Conservation (phyloP, 2,113 vertebrate species). For the Anhinga anhinga region DNA sequence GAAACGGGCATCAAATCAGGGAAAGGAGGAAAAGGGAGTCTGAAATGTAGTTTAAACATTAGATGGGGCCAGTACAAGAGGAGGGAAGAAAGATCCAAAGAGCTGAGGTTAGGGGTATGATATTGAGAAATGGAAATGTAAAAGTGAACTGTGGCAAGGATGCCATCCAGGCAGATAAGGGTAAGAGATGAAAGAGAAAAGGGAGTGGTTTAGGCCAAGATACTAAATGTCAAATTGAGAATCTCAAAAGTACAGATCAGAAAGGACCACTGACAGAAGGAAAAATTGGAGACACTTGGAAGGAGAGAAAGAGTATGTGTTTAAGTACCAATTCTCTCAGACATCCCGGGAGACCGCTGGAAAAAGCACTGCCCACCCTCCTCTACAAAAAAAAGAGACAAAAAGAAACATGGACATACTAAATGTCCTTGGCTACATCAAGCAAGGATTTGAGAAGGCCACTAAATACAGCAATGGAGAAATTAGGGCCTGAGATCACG, state of each 20-base stretch:
- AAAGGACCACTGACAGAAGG: background rate
- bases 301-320: background rate
- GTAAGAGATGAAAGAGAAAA: background rate
- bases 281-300: background rate
- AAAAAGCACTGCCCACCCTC: background rate
- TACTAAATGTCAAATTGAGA: background rate
- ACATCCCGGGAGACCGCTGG: background rate
- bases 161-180: background rate
- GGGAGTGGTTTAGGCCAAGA: background rate
- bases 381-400: background rate
- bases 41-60: background rate
- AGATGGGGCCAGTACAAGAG: background rate
- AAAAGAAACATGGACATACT: background rate
- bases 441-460: background rate
- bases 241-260: background rate
- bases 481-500: background rate
- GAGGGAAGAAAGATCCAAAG: background rate
- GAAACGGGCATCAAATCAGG: background rate
- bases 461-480: slow-evolving; percentile 3
- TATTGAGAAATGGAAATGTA: background rate
- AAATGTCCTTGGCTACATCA: background rate
- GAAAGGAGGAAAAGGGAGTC: background rate
- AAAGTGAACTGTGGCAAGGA: background rate
- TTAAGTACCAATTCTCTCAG: background rate
- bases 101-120: background rate